These are phyloP conservation scores for Oreotragus oreotragus DNA, from an alignment of 2,113 vertebrate genomes.

Conservation along the genomic window DNA sequence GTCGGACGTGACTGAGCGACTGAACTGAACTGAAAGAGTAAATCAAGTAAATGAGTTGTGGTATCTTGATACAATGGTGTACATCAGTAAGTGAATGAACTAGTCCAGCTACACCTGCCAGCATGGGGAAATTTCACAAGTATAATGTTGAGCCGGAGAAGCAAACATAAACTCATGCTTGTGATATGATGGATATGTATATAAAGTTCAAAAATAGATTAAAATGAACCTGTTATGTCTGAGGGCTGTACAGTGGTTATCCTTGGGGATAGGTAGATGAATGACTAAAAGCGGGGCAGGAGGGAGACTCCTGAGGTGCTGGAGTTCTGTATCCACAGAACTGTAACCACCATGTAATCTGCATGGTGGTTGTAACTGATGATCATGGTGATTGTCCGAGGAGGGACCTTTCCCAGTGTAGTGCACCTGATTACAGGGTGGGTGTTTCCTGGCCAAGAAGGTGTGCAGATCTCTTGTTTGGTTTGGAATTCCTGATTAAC, in stretches of 20 bases:
- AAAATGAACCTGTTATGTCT: neutral
- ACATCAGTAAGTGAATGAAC: neutral
- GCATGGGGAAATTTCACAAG: neutral
- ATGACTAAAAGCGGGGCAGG: neutral
- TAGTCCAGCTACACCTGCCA: neutral
- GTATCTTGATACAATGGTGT: neutral
- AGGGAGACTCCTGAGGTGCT: neutral
- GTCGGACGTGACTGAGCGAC: fast-evolving
- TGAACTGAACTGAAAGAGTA: neutral
- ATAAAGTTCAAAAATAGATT: neutral
- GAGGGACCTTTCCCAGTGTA: neutral
- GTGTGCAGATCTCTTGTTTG: neutral
- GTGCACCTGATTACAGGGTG: neutral
- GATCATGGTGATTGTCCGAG: neutral
- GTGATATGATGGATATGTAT: neutral
- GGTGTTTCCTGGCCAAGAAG: neutral
- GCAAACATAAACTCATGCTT: neutral
- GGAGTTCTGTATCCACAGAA: neutral
- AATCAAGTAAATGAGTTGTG: neutral
- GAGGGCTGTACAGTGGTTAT: neutral
- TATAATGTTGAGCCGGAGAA: neutral
- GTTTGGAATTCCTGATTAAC: neutral
- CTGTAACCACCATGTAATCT: neutral
- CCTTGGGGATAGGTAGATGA: neutral
- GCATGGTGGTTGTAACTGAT: neutral